Conservation (phyloP, 2,113 vertebrate species). For the Athene noctua region DNA sequence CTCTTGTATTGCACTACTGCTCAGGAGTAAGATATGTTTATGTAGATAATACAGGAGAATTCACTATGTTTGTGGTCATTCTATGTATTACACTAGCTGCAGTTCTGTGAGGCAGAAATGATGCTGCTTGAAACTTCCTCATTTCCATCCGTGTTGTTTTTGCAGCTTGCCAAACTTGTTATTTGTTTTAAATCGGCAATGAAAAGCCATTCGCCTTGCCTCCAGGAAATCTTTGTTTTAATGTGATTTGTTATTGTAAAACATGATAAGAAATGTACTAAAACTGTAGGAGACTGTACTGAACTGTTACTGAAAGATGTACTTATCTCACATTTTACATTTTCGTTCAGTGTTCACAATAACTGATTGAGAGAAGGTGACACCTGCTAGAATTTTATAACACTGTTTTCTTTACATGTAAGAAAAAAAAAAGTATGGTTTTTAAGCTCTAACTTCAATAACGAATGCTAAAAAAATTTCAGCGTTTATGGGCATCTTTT, state of each 20-base stretch:
- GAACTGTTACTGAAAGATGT: not conserved
- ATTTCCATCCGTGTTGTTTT: not conserved
- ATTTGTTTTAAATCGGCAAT: not conserved
- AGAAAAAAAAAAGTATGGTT: not conserved
- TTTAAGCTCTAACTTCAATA: not conserved
- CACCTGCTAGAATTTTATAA: not conserved
- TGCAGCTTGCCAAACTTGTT: not conserved
- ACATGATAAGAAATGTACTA: not conserved
- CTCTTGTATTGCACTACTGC: not conserved
- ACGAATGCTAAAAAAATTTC: not conserved
- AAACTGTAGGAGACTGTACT: not conserved
- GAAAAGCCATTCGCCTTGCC: conserved; percentile 24
- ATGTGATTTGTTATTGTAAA: conserved; percentile 8
- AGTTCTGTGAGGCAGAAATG: not conserved
- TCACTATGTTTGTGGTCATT: not conserved
- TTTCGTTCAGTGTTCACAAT: not conserved
- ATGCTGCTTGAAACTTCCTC: not conserved
- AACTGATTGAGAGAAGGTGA: not conserved
- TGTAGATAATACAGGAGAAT: not conserved
- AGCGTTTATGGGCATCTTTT: not conserved
- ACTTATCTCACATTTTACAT: not conserved
- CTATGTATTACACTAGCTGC: not conserved
- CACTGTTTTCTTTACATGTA: not conserved
- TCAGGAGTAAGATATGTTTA: not conserved
- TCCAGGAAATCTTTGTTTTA: conserved; percentile 25